Percentiles rank a stretch among this genome's conserved stretches.
phyloP scores from a whole-genome alignment of 2,113 vertebrate genomes.

The Castor canadensis region DNA sequence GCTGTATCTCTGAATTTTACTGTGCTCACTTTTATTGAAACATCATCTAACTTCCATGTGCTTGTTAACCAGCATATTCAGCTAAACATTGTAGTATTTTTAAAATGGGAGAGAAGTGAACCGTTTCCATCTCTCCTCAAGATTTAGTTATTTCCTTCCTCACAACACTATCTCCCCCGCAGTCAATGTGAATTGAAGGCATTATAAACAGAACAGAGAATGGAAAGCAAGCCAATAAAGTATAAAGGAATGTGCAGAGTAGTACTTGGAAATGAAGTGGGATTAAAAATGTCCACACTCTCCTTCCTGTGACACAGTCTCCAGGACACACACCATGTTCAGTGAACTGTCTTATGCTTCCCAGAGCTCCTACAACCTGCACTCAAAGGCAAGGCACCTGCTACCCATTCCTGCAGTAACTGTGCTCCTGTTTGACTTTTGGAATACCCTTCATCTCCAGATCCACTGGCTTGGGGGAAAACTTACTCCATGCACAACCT shows the following conservation, averaged over 20 bases:
- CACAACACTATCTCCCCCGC: background rate
- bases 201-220: background rate
- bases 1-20: background rate
- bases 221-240: background rate
- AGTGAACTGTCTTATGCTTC: background rate
- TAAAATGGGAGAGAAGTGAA: background rate
- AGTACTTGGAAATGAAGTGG: background rate
- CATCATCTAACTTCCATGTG: background rate
- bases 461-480: background rate
- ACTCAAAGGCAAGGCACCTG: background rate
- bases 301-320: background rate
- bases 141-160: background rate
- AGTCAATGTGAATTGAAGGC: background rate
- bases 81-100: background rate
- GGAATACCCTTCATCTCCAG: fast-evolving
- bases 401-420: background rate
- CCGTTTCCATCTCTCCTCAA: background rate
- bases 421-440: background rate
- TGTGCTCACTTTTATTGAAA: background rate
- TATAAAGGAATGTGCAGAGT: background rate
- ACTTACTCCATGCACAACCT: background rate
- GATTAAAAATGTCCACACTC: background rate
- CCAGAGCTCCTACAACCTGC: background rate
- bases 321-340: background rate
- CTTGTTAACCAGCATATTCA: background rate